Percentiles rank a stretch among this genome's conserved stretches.
phyloP scores from a whole-genome alignment of 2,888 invertebrate species.

The Eumerus sabulonum region DNA sequence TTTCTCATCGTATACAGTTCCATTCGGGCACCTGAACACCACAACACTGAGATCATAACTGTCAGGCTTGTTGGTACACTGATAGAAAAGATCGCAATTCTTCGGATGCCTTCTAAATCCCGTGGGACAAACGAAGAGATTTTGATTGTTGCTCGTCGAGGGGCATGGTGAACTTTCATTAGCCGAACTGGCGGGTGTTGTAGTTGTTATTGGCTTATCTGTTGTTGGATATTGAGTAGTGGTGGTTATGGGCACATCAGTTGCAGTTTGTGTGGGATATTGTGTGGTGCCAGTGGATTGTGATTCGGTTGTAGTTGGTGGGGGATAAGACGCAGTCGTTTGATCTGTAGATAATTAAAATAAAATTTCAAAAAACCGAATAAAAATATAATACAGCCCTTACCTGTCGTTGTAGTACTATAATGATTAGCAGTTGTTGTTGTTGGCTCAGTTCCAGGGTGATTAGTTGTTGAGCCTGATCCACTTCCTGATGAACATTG shows the following conservation, averaged over 20 bases:
- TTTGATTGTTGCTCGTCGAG: conserved; percentile 82
- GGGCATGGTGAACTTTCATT: conserved; percentile 73
- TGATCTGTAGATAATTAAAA: conserved; percentile 20
- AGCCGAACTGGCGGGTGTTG: conserved; percentile 30
- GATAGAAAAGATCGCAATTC: conserved; percentile 90
- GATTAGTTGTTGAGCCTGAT: conserved; percentile 48
- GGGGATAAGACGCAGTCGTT: conserved; percentile 14
- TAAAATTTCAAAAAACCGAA: not conserved
- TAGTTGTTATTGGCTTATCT: conserved; percentile 20
- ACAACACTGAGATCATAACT: conserved; percentile 87
- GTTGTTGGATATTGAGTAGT: conserved; percentile 46
- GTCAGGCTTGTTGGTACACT: conserved; percentile 85
- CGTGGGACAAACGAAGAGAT: conserved; percentile 87
- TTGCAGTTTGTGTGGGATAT: conserved; percentile 27
- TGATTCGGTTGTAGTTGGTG: conserved; percentile 44
- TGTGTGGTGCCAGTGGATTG: conserved; percentile 24
- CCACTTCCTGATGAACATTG: conserved; percentile 72
- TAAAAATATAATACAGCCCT: no score
- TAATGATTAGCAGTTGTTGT: conserved; percentile 39
- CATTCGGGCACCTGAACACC: conserved; percentile 87
- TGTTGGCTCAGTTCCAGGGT: conserved; percentile 40
- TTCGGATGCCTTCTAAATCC: conserved; percentile 91
- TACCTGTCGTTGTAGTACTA: conserved; percentile 37
- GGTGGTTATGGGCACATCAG: conserved; percentile 44
- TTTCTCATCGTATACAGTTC: conserved; percentile 87